phyloP scores from a whole-genome alignment of 2,797 vertebrate genomes.

The Lepus oiostolus region DNA sequence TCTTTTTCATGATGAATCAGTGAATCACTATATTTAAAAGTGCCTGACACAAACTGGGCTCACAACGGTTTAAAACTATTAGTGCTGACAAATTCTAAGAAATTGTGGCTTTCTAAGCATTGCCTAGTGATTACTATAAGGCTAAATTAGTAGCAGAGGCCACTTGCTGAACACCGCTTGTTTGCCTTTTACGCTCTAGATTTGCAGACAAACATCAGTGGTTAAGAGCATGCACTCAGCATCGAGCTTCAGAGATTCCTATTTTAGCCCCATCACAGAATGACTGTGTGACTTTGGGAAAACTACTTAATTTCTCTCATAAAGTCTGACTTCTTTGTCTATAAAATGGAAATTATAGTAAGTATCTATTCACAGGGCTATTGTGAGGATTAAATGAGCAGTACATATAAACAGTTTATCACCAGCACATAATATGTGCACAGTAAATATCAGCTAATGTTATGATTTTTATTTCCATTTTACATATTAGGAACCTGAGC shows the following conservation, averaged over 20 bases:
- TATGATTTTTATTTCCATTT: background rate
- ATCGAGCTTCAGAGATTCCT: background rate
- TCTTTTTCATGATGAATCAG: slow-evolving; percentile 15
- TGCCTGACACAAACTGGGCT: background rate
- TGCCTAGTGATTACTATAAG: background rate
- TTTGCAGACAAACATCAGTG: background rate
- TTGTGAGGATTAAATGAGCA: background rate
- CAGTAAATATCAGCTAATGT: background rate
- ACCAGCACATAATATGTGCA: background rate
- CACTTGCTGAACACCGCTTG: background rate
- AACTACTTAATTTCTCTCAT: background rate
- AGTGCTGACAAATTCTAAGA: background rate
- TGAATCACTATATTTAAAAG: background rate
- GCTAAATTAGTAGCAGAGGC: background rate
- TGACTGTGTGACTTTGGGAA: background rate
- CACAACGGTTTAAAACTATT: background rate
- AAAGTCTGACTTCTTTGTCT: background rate
- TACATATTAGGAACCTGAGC: background rate
- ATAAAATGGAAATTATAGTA: background rate
- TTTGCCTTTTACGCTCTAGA: background rate
- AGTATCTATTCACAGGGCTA: background rate
- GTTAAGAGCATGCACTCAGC: background rate
- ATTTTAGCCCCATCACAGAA: background rate
- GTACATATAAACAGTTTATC: background rate
- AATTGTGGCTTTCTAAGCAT: background rate